Conservation (phyloP, 2,113 vertebrate genomes). For the Channa maculata region DNA sequence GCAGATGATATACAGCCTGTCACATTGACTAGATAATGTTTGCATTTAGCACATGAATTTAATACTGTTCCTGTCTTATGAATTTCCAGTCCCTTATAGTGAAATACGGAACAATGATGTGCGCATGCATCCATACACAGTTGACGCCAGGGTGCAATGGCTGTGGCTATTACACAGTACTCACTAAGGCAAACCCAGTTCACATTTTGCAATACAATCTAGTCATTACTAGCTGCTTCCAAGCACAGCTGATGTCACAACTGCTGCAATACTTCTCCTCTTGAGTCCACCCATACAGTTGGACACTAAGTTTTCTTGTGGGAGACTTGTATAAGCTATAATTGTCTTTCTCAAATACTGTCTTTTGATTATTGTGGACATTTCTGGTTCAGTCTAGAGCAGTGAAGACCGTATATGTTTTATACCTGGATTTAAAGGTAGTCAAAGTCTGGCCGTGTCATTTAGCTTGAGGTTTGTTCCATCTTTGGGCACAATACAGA, state of each 20-base stretch:
- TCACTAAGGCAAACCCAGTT: too few species aligned
- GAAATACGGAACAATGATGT: not conserved
- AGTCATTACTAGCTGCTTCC: too few species aligned
- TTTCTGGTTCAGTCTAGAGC: not conserved
- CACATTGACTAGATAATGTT: not conserved
- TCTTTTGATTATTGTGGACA: not conserved
- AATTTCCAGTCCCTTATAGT: not conserved
- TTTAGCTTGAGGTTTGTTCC: not conserved
- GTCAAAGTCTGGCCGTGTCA: not conserved
- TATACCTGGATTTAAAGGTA: not conserved
- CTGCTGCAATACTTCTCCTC: too few species aligned
- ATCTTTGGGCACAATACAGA: not conserved
- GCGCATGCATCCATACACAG: not conserved
- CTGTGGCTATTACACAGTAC: too few species aligned
- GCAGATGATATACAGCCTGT: not conserved
- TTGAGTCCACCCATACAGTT: too few species aligned
- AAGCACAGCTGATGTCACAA: too few species aligned
- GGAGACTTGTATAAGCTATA: too few species aligned
- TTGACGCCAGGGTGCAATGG: not conserved
- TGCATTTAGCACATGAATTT: not conserved
- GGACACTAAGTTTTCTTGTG: too few species aligned
- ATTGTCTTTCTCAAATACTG: too few species aligned
- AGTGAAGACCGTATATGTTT: not conserved
- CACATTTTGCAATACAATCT: too few species aligned
- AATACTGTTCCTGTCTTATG: conserved; percentile 1